Evolutionary conservation across 2,888 invertebrate genomes (phyloP).

Genomic region (Dusona sp.): DNA sequence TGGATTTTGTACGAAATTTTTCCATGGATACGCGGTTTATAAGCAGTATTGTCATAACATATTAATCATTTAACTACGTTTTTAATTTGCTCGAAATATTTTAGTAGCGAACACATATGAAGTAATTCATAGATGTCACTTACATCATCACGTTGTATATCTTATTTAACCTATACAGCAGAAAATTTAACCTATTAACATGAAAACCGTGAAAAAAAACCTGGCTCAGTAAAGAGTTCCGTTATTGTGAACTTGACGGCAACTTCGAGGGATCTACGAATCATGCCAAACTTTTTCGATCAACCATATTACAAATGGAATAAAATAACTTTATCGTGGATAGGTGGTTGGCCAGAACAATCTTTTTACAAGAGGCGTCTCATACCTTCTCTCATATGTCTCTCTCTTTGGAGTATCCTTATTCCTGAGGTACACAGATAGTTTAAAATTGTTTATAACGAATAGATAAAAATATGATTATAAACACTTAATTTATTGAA

Average conservation of each 20-base stretch:
- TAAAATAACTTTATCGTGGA: slow-evolving; percentile 24
- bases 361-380: slow-evolving; percentile 14
- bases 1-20: neutral
- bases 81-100: neutral
- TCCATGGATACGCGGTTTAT: neutral
- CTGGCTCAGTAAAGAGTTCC: neutral
- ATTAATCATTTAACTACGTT: neutral
- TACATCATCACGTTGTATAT: neutral
- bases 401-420: neutral
- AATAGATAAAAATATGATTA: neutral
- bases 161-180: neutral
- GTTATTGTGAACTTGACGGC: neutral
- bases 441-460: neutral
- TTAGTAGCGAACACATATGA: neutral
- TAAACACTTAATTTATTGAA: neutral
- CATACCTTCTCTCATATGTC: slow-evolving; percentile 1
- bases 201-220: neutral
- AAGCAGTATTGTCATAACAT: neutral
- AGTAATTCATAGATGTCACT: neutral
- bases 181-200: no score
- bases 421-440: slow-evolving; percentile 18
- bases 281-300: slow-evolving; percentile 44
- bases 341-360: slow-evolving; percentile 52
- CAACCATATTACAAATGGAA: slow-evolving; percentile 42
- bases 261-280: neutral